phyloP scores from a whole-genome alignment of 92 coral and sea anemone species.

The Porites rus region DNA sequence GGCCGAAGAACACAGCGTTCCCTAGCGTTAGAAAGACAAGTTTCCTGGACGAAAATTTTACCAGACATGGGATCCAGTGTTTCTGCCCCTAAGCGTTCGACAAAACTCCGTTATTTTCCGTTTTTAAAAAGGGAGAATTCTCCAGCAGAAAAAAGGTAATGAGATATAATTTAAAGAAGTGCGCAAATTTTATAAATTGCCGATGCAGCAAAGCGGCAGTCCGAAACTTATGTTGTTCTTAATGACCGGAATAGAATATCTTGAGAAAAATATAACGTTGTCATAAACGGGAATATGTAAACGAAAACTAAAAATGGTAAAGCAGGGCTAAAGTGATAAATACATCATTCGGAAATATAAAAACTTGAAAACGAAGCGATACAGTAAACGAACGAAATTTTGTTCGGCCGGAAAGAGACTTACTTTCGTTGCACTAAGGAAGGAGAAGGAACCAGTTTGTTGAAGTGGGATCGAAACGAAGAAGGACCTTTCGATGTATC shows the following conservation, averaged over 20 bases:
- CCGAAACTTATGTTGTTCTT: neutral
- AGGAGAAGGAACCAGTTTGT: neutral
- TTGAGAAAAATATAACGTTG: too few relatives aligned
- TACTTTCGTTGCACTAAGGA: neutral
- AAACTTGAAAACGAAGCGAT: neutral
- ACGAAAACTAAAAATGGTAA: neutral
- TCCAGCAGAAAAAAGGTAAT: neutral
- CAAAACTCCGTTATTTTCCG: neutral
- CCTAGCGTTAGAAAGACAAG: too few relatives aligned
- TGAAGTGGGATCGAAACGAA: neutral
- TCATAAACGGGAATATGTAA: neutral
- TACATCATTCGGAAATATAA: neutral
- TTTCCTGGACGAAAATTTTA: too few relatives aligned
- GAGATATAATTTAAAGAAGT: neutral
- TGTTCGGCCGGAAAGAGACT: neutral
- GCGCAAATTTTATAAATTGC: neutral
- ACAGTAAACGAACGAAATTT: too few relatives aligned
- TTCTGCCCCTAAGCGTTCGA: neutral
- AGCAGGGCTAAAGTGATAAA: too few relatives aligned
- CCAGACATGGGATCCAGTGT: conserved; percentile 17
- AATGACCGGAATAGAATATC: neutral
- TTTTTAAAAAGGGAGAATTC: neutral
- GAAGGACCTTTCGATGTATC: too few relatives aligned
- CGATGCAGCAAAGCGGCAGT: neutral
- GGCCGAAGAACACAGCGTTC: neutral